Base-by-base conservation (phyloP, 2,113 vertebrate species). In the Xyliphius kryptos region DNA sequence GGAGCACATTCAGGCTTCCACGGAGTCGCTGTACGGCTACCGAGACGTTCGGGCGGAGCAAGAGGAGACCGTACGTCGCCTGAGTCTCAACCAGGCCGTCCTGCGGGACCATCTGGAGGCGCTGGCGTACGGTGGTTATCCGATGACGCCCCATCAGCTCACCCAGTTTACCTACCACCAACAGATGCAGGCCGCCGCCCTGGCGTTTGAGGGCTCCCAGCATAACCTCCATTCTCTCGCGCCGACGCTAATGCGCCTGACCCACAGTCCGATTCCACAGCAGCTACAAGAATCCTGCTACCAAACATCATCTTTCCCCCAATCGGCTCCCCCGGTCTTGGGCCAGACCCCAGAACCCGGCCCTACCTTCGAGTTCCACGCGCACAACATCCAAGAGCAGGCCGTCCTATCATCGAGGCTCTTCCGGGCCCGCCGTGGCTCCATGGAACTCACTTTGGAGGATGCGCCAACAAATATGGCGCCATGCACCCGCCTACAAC, bases 301-400 rank as follows among this genome's bases (percentile, higher is more conserved):
- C 74, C 90, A 90, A 63, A 83, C 86, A 7, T 80, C 92, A 70
- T 86, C 93, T 73, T 88, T 91, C 77, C 87, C 94, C 0, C 90
- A 91, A 72, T 95, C 95, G 14, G 91, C 93, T 3, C 93, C 95
- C 0, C 90, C 93, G 9, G 86, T 93, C 44, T 85, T 97, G 70
- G 78, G 82, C 2, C 90, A 91, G 10, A 16, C 68, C 2, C 40
- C 65, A 0, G 77, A 76, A 3, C 80, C 84, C 8, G 87, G 86
- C 70, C 88, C 88, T 67, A 87, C 92, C 15, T 97, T 98, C 79
- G 95, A 97, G 70, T 97, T 93, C 78, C 94, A 97, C 70, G 75
- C 87, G 71, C 90, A 89, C 44, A 73, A 75, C 76, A 76, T 89
- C 12, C 88, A 90, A 56, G 67, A 91, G 76, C 89, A 91, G n/a